Conservation (phyloP, 2,113 vertebrate genomes). For the Oncorhynchus kisutch region DNA sequence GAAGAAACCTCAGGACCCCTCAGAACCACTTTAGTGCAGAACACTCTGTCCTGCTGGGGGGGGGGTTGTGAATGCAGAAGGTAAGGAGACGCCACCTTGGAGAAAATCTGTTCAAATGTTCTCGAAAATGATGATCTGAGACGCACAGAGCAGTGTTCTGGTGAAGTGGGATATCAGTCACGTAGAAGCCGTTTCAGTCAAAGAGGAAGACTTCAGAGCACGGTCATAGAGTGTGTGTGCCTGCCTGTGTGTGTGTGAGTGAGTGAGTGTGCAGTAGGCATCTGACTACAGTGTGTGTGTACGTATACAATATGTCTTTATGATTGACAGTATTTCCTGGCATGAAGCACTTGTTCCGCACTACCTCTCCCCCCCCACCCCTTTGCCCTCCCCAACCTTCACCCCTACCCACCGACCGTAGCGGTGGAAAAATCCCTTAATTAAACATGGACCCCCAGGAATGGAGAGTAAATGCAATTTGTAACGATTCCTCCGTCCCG, state of each 20-base stretch:
- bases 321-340: not conserved
- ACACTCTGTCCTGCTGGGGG: constrained; percentile 12
- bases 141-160: not conserved
- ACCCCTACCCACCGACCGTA: constrained; percentile 1
- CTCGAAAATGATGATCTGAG: constrained; percentile 20
- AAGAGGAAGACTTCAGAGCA: too few species aligned
- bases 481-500: constrained; percentile 62
- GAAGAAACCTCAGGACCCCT: constrained; percentile 32
- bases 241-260: not conserved
- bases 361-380: constrained; percentile 23
- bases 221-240: too few species aligned
- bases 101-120: too few species aligned
- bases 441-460: constrained; percentile 71
- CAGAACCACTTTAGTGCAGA: constrained; percentile 23
- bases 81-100: not conserved
- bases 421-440: constrained; percentile 65
- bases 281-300: too few species aligned
- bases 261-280: not conserved
- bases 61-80: constrained; percentile 5
- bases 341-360: not conserved
- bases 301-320: not conserved
- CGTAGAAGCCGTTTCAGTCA: too few species aligned
- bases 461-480: constrained; percentile 69
- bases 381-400: constrained; percentile 8
- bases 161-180: not conserved